phyloP scores from a whole-genome alignment of 2,888 invertebrate species.

The Brachyopa scutellaris region DNA sequence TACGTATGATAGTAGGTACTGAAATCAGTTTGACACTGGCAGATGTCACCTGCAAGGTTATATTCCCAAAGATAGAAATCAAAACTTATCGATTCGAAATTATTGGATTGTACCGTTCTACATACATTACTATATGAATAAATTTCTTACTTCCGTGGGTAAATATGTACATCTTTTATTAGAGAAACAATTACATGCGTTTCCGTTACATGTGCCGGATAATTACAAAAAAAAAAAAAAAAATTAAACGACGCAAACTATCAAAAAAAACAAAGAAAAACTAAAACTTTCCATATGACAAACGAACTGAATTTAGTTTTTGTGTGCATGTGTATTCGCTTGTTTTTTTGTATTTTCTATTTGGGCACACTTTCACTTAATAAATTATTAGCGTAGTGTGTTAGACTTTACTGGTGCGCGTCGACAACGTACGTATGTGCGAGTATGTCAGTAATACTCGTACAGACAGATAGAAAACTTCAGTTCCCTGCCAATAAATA shows the following conservation, averaged over 20 bases:
- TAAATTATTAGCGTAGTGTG: slow-evolving; percentile 43
- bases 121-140: no score
- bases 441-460: no score
- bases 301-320: slow-evolving; percentile 19
- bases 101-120: no score
- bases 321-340: slow-evolving; percentile 25
- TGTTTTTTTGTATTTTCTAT: slow-evolving; percentile 41
- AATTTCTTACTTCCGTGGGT: no score
- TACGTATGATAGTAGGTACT: no score
- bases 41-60: slow-evolving; percentile 15
- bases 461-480: slow-evolving; percentile 1
- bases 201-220: not conserved
- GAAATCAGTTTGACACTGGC: slow-evolving; percentile 12
- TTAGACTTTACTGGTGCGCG: slow-evolving; percentile 27
- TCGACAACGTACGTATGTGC: no score
- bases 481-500: slow-evolving; percentile 20
- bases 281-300: slow-evolving; percentile 39
- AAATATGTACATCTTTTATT: no score
- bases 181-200: not conserved
- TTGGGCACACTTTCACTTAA: slow-evolving; percentile 64
- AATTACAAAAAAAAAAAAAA: not conserved
- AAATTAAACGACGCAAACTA: not conserved
- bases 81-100: slow-evolving; percentile 25
- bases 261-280: not conserved
- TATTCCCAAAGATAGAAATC: slow-evolving; percentile 4